These are phyloP conservation scores for Chalcis sispes DNA, from an alignment of 2,888 invertebrate species.

Conservation along the genomic window DNA sequence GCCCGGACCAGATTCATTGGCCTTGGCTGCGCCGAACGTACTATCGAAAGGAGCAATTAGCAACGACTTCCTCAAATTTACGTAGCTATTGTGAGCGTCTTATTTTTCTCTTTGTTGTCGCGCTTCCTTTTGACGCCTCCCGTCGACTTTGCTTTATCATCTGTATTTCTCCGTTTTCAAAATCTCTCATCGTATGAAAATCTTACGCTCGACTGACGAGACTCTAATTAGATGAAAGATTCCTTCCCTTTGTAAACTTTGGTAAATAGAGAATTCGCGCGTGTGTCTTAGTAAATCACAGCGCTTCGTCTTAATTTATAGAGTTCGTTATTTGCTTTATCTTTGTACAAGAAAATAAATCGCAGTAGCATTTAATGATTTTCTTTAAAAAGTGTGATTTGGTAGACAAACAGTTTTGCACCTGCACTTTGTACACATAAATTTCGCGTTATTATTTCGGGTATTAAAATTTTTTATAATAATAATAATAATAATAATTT, in stretches of 20 bases:
- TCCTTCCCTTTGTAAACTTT: neutral
- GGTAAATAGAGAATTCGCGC: too few relatives aligned
- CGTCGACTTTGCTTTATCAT: constrained; percentile 14
- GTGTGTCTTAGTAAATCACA: too few relatives aligned
- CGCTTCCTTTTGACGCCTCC: neutral
- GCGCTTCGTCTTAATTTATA: too few relatives aligned
- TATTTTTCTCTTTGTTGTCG: neutral
- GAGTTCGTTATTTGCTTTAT: too few relatives aligned
- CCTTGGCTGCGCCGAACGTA: constrained; percentile 18
- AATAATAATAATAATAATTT: too few relatives aligned
- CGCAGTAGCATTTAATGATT: too few relatives aligned
- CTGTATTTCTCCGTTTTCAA: neutral
- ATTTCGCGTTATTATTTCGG: too few relatives aligned
- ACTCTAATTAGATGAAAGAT: constrained; percentile 16
- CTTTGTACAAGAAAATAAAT: too few relatives aligned
- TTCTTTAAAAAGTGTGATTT: too few relatives aligned
- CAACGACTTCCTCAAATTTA: neutral
- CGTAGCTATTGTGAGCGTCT: neutral
- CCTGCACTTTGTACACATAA: too few relatives aligned
- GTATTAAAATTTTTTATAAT: too few relatives aligned
- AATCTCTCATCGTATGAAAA: neutral
- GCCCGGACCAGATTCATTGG: constrained; percentile 41
- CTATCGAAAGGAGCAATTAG: constrained; percentile 41
- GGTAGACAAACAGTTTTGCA: too few relatives aligned
- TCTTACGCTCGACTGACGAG: neutral